A percentile compares a stretch with the other conserved stretches of the same genome.
Conservation (phyloP, 2,113 vertebrate species). For the Hemibates koningsi region DNA sequence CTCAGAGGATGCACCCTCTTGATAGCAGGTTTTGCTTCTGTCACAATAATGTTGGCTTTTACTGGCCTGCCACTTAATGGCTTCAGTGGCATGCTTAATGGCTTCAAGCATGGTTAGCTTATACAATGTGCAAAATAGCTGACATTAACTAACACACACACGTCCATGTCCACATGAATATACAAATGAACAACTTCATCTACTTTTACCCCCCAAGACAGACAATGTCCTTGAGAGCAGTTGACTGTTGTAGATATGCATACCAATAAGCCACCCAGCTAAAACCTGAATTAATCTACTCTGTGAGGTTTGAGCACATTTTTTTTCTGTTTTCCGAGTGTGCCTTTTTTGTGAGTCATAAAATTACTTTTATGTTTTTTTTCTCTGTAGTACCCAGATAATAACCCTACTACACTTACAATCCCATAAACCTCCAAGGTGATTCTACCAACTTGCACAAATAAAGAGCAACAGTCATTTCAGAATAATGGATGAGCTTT, state of each 20-base stretch:
- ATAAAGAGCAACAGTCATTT: not conserved
- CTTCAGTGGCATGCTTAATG: not conserved
- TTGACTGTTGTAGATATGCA: constrained; percentile 34
- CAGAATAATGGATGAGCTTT: not conserved
- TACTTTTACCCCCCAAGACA: not conserved
- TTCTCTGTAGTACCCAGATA: not conserved
- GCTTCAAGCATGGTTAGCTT: not conserved
- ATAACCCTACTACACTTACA: not conserved
- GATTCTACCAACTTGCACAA: not conserved
- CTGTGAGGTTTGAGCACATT: not conserved
- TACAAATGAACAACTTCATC: constrained; percentile 11
- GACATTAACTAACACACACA: not conserved
- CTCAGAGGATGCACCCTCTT: not conserved
- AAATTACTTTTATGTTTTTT: not conserved
- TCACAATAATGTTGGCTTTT: constrained; percentile 27
- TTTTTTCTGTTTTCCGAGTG: not conserved
- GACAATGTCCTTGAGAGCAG: constrained; percentile 38
- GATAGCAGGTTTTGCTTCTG: constrained; percentile 9
- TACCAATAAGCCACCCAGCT: constrained; percentile 36
- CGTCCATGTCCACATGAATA: not conserved
- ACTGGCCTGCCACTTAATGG: constrained; percentile 19
- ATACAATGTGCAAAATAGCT: not conserved
- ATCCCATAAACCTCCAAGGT: not conserved
- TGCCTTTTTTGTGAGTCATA: not conserved
- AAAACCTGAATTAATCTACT: constrained; percentile 24